phyloP scores from a whole-genome alignment of 2,797 vertebrate species.

The Spatula versicolor region DNA sequence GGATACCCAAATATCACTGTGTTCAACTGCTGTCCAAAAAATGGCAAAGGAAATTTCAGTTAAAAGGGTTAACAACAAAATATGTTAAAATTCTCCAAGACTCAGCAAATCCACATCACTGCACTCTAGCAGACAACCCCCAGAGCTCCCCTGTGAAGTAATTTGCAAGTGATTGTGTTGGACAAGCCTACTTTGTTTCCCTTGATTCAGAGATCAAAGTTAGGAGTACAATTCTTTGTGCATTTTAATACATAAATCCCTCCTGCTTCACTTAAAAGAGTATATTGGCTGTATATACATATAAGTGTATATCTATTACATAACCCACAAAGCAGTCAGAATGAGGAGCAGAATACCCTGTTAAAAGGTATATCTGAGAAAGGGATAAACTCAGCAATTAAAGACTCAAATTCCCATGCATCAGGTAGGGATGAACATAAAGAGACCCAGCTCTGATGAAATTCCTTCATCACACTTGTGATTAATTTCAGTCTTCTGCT shows the following conservation, averaged over 20 bases:
- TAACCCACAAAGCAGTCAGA: not conserved
- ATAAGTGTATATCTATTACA: not conserved
- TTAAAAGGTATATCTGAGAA: not conserved
- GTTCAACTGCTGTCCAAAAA: not conserved
- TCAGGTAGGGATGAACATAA: not conserved
- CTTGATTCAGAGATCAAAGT: conserved; percentile 9
- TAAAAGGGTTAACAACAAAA: not conserved
- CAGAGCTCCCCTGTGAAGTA: not conserved
- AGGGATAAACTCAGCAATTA: not conserved
- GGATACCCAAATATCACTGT: not conserved
- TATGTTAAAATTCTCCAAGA: not conserved
- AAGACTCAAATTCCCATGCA: not conserved
- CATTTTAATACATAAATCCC: not conserved
- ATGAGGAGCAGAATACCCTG: not conserved
- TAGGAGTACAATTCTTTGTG: not conserved
- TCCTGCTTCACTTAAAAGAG: not conserved
- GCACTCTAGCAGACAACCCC: not conserved
- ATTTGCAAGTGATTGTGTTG: not conserved
- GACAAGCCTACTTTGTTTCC: not conserved
- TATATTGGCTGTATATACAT: not conserved
- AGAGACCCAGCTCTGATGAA: not conserved
- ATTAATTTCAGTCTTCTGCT: not conserved
- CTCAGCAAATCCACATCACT: not conserved
- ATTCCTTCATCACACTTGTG: not conserved
- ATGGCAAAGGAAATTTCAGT: not conserved